Evolutionary conservation across 2,797 vertebrate species (phyloP), one percentile per base, ranked within the genome.

Genomic region (Neosilurus hyrtlii): DNA sequence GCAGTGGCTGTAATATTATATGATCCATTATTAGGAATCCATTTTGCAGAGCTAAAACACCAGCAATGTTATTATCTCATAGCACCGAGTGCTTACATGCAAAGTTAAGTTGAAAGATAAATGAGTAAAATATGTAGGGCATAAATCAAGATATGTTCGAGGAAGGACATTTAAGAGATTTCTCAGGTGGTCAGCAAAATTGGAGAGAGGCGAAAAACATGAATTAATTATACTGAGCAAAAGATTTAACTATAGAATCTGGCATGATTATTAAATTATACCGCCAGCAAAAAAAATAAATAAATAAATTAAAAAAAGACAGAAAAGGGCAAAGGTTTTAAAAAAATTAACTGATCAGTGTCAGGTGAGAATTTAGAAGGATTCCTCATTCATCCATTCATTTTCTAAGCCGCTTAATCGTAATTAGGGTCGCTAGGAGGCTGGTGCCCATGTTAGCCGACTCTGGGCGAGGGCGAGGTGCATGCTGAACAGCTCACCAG

Each of bases 1-100:
- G 84, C 0, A 75, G 85, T 85, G 86, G 87, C 87, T 84, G 90
- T 92, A 92, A 93, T 94, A 91, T 91, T 86, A 91, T 92, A 90
- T 89, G 90, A 93, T 92, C 85, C 72, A 83, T 89, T 94, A 92
- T 92, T 92, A 92, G 89, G 85, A 57, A 84, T 43, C 37, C 85
- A 89, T 90, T 90, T 91, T 87, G 65, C 86, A 84, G 84, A 78
- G 87, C 88, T 90, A 93, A 92, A 88, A 91, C 87, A 90, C 92
- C 89, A 85, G 87, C 84, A 83, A 91, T 90, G 89, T 35, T 84
- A 79, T 87, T 92, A 89, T 43, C 35, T 59, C 16, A 90, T 87
- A 84, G 88, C 86, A 85, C 30, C n/a, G 88, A 89, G 90, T 81
- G 86, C 89, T 89, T 74, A 90, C 86, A 90, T 90, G 86, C 86